Evolutionary conservation across 1,140 invertebrate genomes (phyloP).

Genomic region (Hylyphantes graminicola): DNA sequence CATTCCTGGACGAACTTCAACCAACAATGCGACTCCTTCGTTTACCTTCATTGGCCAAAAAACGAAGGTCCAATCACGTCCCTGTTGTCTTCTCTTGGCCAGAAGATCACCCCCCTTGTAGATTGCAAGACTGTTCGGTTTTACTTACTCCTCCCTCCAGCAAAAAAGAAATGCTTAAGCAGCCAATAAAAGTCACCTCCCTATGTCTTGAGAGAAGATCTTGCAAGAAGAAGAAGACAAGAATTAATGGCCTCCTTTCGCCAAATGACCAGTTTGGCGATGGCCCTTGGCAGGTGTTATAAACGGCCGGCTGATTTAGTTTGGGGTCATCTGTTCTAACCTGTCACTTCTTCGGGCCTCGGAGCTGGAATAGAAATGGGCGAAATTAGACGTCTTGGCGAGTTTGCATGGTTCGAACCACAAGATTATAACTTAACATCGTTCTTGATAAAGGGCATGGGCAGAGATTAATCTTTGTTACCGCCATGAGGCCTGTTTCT

Average conservation of each 20-base stretch:
- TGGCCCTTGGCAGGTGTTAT: slow-evolving; percentile 31
- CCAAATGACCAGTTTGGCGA: not conserved
- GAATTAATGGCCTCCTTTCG: slow-evolving; percentile 23
- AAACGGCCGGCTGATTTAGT: slow-evolving; percentile 43
- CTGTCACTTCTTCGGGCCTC: slow-evolving; percentile 5
- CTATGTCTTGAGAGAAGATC: slow-evolving; percentile 37
- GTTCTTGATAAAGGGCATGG: not conserved
- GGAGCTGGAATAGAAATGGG: slow-evolving; percentile 31
- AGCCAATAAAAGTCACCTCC: slow-evolving; percentile 51
- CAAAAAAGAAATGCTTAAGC: slow-evolving; percentile 39
- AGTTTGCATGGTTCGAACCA: not conserved
- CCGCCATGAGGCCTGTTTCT: no score
- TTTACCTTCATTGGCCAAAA: slow-evolving; percentile 59
- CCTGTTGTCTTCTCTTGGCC: no score
- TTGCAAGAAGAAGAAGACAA: not conserved
- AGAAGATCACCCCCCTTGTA: not conserved
- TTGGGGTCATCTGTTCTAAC: not conserved
- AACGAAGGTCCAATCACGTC: slow-evolving; percentile 39
- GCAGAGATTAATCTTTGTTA: no score
- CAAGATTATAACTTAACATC: not conserved
- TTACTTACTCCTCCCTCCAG: no score
- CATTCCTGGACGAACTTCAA: slow-evolving; percentile 39
- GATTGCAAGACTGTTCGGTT: no score
- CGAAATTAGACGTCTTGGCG: slow-evolving; percentile 8
- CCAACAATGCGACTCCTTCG: slow-evolving; percentile 21